Base-by-base conservation (phyloP, 2,113 vertebrate genomes). In the Toxostoma redivivum region DNA sequence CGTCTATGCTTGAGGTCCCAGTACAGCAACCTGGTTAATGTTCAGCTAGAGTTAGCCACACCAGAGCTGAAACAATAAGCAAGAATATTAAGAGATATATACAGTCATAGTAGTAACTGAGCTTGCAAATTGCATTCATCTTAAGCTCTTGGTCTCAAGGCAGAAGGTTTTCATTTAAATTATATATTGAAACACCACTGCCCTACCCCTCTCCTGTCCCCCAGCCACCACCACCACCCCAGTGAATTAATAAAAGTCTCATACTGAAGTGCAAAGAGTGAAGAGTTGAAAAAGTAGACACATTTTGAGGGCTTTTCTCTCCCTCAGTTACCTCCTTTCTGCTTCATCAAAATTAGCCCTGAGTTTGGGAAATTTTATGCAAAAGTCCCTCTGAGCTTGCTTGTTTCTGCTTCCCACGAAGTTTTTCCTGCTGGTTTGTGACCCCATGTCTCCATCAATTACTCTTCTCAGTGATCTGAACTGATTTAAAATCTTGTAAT, bases 401-500 rank as follows among this genome's bases (percentile, higher is more conserved):
- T 79, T 81, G 10, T 91, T 94, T 86, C 51, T 28, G 13, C 10
- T 30, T 85, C 31, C 31, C 40, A 27, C 22, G 33, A 51, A 79
- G 33, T 25, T 35, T 78, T 83, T 53, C 22, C 17, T 51, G 18
- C 24, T 40, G 3, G 2, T 42, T 88, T 23, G 6, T 74, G 69
- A 64, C 12, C 18, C n/a, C 9, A 25, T 3, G 12, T 93, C 35
- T 18, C 37, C 16, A 47, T 38, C 31, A 50, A 22, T 35, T 40
- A 62, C 24, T 50, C 15, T 61, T 47, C 82, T 48, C 4, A 9
- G 13, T 0, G 0, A 64, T 53, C 4, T 45, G 37, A 86, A 25
- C 21, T 48, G 11, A 1, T 84, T 91, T 84, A 19, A 79, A 84
- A 76, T 57, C 23, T 60, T 77, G 10, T n/a, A 31, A 23, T n/a